These are phyloP conservation scores for Corythornis madagascariensis DNA, from an alignment of 2,113 vertebrate genomes.

Conservation along the genomic window DNA sequence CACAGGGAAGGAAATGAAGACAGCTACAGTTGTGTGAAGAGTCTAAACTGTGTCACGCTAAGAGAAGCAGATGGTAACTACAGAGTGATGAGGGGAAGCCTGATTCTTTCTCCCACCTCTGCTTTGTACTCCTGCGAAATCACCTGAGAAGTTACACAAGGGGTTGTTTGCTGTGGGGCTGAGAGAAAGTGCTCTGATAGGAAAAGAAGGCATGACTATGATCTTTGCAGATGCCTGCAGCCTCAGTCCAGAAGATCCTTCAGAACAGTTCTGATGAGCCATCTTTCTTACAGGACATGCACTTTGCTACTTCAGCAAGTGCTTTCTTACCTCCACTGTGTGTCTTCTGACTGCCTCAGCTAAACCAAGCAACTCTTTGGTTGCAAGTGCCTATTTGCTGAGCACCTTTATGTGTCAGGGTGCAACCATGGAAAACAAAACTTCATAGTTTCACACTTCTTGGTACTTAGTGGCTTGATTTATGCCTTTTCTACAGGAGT, in stretches of 20 bases:
- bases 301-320: not conserved
- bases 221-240: not conserved
- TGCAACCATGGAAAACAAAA: not conserved
- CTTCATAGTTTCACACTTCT: not conserved
- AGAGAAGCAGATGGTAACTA: not conserved
- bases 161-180: not conserved
- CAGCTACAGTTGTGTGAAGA: not conserved
- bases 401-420: not conserved
- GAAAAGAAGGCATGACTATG: not conserved
- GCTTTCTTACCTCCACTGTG: not conserved
- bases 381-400: not conserved
- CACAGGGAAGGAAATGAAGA: not conserved
- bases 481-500: not conserved
- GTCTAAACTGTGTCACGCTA: not conserved
- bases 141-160: not conserved
- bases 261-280: not conserved
- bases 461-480: not conserved
- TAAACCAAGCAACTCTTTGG: not conserved
- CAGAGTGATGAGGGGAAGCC: not conserved
- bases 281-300: not conserved
- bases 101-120: not conserved
- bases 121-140: not conserved
- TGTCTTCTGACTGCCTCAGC: not conserved
- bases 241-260: not conserved
- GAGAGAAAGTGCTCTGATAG: not conserved